Percentiles rank a stretch among this genome's conserved stretches.
Evolutionary conservation across 2,888 invertebrate species (phyloP).

Genomic region (Dromius quadrimaculatus): DNA sequence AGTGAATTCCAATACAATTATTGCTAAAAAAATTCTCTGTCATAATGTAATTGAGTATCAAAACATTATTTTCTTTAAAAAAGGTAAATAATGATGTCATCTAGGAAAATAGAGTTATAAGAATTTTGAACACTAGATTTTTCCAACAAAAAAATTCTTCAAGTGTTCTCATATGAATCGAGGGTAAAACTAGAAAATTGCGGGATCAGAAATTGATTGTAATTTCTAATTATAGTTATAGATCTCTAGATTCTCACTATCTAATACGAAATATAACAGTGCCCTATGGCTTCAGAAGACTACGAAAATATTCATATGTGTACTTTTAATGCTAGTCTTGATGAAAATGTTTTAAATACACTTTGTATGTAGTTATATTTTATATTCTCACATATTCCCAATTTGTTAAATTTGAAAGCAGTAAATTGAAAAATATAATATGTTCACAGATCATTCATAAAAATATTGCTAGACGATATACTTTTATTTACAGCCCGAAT

Average conservation of each 20-base stretch:
- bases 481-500: constrained; percentile 36
- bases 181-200: constrained; percentile 1
- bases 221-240: constrained; percentile 7
- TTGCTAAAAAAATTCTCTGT: no score
- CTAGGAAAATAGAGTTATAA: no score
- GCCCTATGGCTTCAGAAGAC: constrained; percentile 27
- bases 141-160: not conserved
- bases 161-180: not conserved
- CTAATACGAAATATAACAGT: constrained; percentile 25
- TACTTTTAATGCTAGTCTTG: constrained; percentile 11
- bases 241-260: not conserved
- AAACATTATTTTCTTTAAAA: no score
- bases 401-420: constrained; percentile 12
- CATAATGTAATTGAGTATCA: no score
- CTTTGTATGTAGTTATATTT: constrained; percentile 27
- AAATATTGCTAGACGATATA: constrained; percentile 27
- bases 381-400: constrained; percentile 12
- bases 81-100: no score
- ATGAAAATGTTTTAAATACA: constrained; percentile 20
- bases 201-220: constrained; percentile 15
- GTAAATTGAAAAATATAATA: constrained; percentile 12
- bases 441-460: not conserved
- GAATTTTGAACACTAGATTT: no score
- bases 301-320: constrained; percentile 17
- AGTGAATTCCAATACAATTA: no score